Percentiles rank a stretch among this genome's conserved stretches.
Evolutionary conservation across 2,113 vertebrate species (phyloP).

Genomic region (Tupaia chinensis): DNA sequence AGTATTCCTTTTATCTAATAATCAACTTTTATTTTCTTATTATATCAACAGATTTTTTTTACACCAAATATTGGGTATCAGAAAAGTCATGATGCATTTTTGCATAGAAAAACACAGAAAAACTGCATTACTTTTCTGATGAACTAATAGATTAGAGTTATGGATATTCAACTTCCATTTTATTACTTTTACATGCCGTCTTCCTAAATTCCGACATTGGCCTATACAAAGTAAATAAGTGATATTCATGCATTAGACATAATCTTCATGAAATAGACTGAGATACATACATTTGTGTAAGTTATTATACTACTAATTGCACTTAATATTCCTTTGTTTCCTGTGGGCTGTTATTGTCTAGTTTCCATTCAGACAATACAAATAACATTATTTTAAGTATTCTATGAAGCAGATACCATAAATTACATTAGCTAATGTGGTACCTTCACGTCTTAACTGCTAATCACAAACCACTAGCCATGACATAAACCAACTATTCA

Average conservation of each 20-base stretch:
- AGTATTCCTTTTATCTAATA: background rate
- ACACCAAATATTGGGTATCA: background rate
- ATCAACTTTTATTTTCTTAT: slow-evolving; percentile 17
- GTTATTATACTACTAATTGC: slow-evolving; percentile 55
- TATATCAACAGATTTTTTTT: background rate
- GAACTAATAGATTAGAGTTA: no score
- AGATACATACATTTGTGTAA: slow-evolving; percentile 32
- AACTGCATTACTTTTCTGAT: no score
- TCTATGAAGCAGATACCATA: slow-evolving; percentile 55
- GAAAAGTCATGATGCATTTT: no score
- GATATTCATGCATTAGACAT: slow-evolving; percentile 14
- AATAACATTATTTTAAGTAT: slow-evolving; percentile 58
- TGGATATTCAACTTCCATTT: background rate
- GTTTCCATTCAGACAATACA: slow-evolving; percentile 52
- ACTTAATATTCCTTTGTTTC: slow-evolving; percentile 61
- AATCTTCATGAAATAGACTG: slow-evolving; percentile 51
- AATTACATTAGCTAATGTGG: slow-evolving; percentile 76
- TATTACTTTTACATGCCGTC: background rate
- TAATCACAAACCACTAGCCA: slow-evolving; percentile 75
- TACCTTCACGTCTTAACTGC: slow-evolving; percentile 69
- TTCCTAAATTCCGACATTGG: slow-evolving; percentile 22
- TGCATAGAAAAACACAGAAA: no score
- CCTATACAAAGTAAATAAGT: background rate
- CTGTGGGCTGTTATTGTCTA: slow-evolving; percentile 41
- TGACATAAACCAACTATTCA: slow-evolving; percentile 70